A percentile compares a stretch with the other conserved stretches of the same genome.
phyloP scores from a whole-genome alignment of 2,797 vertebrate genomes.

The Okamejei kenojei region DNA sequence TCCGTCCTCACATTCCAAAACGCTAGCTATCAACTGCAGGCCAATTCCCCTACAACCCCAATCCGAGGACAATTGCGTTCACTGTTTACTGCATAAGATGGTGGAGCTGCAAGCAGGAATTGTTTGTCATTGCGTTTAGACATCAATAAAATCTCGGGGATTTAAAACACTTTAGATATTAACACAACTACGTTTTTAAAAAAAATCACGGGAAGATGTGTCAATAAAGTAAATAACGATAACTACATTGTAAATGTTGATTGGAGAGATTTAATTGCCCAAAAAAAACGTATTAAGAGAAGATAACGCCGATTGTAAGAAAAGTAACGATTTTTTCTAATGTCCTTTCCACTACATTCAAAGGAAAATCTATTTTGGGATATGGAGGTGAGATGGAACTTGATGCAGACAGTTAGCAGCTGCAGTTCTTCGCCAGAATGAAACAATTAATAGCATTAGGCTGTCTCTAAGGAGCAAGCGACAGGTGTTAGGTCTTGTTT shows the following conservation, averaged over 20 bases:
- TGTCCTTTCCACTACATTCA: not conserved
- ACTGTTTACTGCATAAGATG: not conserved
- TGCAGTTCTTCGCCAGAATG: slow-evolving; percentile 61
- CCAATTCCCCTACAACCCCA: not conserved
- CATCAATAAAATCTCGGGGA: not conserved
- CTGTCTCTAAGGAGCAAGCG: slow-evolving; percentile 68
- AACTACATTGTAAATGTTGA: not conserved
- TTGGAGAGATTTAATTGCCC: not conserved
- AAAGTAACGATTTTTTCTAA: not conserved
- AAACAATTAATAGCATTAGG: slow-evolving; percentile 66
- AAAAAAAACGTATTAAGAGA: not conserved
- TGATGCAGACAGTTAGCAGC: slow-evolving; percentile 69
- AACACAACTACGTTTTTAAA: not conserved
- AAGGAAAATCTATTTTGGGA: not conserved
- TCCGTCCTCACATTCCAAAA: not conserved
- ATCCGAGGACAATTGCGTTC: not conserved
- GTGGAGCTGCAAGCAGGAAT: not conserved
- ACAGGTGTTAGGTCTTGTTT: slow-evolving; percentile 77
- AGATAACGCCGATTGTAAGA: not conserved
- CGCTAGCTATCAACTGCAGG: not conserved
- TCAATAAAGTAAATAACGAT: not conserved
- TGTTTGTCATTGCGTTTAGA: not conserved
- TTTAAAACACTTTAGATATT: not conserved
- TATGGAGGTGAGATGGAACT: slow-evolving; percentile 26
- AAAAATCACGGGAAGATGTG: not conserved